phyloP scores from a whole-genome alignment of 2,113 vertebrate genomes.

The Phaetusa simplex region DNA sequence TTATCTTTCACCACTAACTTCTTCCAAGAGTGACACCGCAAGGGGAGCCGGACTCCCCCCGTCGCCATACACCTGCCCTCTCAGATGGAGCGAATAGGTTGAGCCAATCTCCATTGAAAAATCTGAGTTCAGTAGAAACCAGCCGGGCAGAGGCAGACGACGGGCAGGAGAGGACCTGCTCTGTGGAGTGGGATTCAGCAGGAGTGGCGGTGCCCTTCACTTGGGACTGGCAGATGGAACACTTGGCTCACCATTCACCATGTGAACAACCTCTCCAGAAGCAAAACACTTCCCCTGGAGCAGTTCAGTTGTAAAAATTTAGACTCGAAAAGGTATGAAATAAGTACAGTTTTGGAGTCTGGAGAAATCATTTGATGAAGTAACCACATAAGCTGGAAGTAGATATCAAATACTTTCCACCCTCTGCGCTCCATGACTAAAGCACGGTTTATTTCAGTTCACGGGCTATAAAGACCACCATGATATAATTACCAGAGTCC shows the following conservation, averaged over 20 bases:
- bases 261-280: not conserved
- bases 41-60: too few relatives aligned
- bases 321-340: not conserved
- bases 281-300: not conserved
- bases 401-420: not conserved
- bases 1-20: too few relatives aligned
- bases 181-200: too few relatives aligned
- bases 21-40: not conserved
- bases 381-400: not conserved
- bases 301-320: not conserved
- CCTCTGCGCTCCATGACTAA: not conserved
- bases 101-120: not conserved
- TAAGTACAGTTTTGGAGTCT: not conserved
- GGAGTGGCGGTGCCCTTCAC: fast-evolving
- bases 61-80: fast-evolving
- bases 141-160: fast-evolving
- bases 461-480: not conserved
- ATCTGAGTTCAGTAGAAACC: not conserved
- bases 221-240: not conserved
- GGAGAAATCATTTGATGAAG: not conserved
- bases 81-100: not conserved
- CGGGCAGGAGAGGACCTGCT: not conserved
- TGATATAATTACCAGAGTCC: not conserved
- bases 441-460: not conserved
- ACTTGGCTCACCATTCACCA: not conserved